Evolutionary conservation across 2,888 invertebrate genomes (phyloP).

Genomic region (Apamea sordens): DNA sequence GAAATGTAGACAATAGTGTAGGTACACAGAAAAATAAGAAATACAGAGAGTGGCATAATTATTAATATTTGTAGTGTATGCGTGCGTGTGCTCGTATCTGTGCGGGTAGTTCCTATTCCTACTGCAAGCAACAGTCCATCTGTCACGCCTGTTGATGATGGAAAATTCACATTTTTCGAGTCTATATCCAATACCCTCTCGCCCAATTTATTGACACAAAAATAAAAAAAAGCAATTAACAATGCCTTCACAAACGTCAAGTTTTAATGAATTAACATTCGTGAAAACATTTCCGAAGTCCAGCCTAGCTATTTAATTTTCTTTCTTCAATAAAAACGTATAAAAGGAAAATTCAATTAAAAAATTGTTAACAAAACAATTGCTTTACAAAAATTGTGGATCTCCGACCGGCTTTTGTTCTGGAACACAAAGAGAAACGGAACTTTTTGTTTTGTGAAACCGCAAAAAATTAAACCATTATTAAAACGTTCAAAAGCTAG

Average conservation of each 20-base stretch:
- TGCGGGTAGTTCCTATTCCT: not conserved
- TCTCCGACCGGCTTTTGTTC: conserved; percentile 48
- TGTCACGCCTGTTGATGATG: not conserved
- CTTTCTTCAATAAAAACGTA: conserved; percentile 24
- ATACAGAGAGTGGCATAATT: too few species aligned
- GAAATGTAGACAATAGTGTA: too few species aligned
- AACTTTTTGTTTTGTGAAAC: conserved; percentile 49
- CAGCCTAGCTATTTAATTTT: conserved; percentile 24
- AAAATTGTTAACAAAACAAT: conserved; percentile 50
- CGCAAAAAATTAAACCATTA: conserved; percentile 37
- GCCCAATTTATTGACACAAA: not conserved
- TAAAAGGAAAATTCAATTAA: conserved; percentile 48
- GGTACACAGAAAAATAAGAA: too few species aligned
- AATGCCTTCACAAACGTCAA: conserved; percentile 17
- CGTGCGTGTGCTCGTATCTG: too few species aligned
- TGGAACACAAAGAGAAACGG: conserved; percentile 43
- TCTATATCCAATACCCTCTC: too few species aligned
- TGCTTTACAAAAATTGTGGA: conserved; percentile 43
- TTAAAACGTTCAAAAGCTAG: conserved; percentile 26
- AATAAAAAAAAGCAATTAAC: conserved; percentile 5
- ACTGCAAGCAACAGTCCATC: not conserved
- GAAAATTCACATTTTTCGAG: not conserved
- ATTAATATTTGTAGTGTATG: too few species aligned
- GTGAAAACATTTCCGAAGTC: conserved; percentile 18
- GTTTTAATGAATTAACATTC: conserved; percentile 38